Evolutionary conservation across 2,113 vertebrate genomes (phyloP), one percentile per base, ranked within the genome.

Genomic region (Lampris megalopsis): DNA sequence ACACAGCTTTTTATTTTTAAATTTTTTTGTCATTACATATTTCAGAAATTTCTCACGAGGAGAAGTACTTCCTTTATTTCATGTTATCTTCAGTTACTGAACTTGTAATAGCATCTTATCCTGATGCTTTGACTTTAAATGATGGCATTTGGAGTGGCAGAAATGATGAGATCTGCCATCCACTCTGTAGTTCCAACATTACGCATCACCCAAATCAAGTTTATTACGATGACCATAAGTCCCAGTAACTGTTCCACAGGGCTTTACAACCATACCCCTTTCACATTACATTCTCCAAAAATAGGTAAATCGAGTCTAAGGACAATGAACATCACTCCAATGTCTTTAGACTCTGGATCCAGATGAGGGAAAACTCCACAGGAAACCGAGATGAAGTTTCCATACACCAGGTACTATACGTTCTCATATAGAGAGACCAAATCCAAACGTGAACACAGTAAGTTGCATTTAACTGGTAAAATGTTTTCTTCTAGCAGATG

Each of bases 401-500:
- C 50, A 63, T 5, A 74, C 5, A 63, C 36, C 43, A 6, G 24
- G 24, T 24, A 24, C 24, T 24, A 24, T 24, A 24, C 0, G 24
- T 24, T 24, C 24, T 24, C 24, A 24, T 24, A 24, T 35, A 2
- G 40, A 0, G 3, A 69, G 53, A 49, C 70, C 41, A 62, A 79
- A 78, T 66, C 42, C 70, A 36, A 75, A 68, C 5, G 3, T 61
- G 61, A 9, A 59, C 11, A 41, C 7, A 37, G 36, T 7, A 4
- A 40, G 68, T 56, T 9, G 61, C 43, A 50, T 67, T 8, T 0
- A 45, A 8, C 13, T 6, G 9, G 13, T 56, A 5, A 24, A 24
- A 36, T n/a, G 13, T 13, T 69, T 41, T 5, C 1, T 3, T 63
- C 66, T 52, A 48, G 35, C 5, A 45, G 4, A 45, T 45, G 43